A percentile compares a stretch with the other conserved stretches of the same genome.
Evolutionary conservation across 2,113 vertebrate species (phyloP).

Genomic region (Hyla sarda): DNA sequence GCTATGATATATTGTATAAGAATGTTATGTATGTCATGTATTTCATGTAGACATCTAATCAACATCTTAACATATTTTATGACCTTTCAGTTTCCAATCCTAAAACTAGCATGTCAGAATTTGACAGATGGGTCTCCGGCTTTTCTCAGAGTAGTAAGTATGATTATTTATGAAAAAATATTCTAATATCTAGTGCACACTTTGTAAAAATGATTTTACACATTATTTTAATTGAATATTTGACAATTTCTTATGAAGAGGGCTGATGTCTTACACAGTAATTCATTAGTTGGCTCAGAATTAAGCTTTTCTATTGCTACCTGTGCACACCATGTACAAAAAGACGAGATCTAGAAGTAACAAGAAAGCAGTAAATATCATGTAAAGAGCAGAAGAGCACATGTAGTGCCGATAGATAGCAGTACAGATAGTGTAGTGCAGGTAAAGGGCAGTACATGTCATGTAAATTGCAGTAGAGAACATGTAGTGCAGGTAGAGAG

Average conservation of each 20-base stretch:
- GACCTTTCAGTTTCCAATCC: slow-evolving; percentile 74
- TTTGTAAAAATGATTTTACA: too few relatives aligned
- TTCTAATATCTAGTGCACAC: too few relatives aligned
- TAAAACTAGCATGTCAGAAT: slow-evolving; percentile 76
- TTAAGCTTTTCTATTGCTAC: neutral
- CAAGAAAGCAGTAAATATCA: too few relatives aligned
- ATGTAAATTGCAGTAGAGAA: too few relatives aligned
- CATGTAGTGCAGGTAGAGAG: too few relatives aligned
- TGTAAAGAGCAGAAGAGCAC: too few relatives aligned
- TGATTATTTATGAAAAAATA: neutral
- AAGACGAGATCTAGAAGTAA: neutral
- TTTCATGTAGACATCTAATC: neutral
- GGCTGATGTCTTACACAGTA: neutral
- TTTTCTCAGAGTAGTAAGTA: slow-evolving; percentile 79
- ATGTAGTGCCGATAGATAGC: too few relatives aligned
- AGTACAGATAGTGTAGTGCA: too few relatives aligned
- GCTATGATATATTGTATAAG: neutral
- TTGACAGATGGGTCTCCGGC: slow-evolving; percentile 78
- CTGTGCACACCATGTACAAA: neutral
- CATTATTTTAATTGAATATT: too few relatives aligned
- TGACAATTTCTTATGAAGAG: too few relatives aligned
- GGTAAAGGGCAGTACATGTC: too few relatives aligned
- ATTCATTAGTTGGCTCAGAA: neutral
- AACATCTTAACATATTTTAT: slow-evolving; percentile 47
- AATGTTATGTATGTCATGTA: too few relatives aligned